phyloP scores from a whole-genome alignment of 2,797 vertebrate species.

The Sus cebifrons region DNA sequence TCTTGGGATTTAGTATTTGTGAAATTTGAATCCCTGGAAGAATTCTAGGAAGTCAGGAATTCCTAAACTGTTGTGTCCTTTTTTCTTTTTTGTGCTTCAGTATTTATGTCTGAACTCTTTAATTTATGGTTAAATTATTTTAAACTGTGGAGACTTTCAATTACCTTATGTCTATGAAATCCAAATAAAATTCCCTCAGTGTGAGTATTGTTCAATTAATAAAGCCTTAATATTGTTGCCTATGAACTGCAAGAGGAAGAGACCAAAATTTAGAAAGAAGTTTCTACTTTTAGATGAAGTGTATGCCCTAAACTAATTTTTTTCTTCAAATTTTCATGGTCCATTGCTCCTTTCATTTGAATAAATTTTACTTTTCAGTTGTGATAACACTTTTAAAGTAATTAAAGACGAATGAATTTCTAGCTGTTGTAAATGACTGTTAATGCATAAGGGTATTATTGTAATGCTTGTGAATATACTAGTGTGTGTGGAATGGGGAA shows the following conservation, averaged over 20 bases:
- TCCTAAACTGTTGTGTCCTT: constrained; percentile 31
- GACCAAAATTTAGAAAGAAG: constrained; percentile 79
- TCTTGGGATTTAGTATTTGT: constrained; percentile 6
- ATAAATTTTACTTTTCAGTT: constrained; percentile 85
- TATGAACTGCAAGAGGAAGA: constrained; percentile 58
- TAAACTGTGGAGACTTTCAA: constrained; percentile 28
- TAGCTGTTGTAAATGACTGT: constrained; percentile 79
- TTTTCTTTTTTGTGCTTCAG: constrained; percentile 36
- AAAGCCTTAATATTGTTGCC: constrained; percentile 57
- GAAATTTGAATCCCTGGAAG: constrained; percentile 33
- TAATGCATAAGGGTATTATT: constrained; percentile 82
- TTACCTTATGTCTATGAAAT: constrained; percentile 37
- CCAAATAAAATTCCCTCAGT: constrained; percentile 52
- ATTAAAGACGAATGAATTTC: constrained; percentile 86
- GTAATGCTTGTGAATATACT: constrained; percentile 56
- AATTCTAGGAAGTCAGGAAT: constrained; percentile 10
- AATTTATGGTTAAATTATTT: constrained; percentile 56
- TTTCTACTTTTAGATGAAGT: constrained; percentile 79
- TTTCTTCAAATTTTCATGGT: constrained; percentile 81
- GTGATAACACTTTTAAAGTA: constrained; percentile 85
- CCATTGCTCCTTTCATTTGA: constrained; percentile 83
- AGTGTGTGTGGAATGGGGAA: constrained; percentile 16
- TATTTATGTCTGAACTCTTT: constrained; percentile 51
- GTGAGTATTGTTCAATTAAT: constrained; percentile 9
- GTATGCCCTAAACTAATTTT: constrained; percentile 76